Conservation (phyloP, 2,797 vertebrate genomes). For the Manis crassicaudata region DNA sequence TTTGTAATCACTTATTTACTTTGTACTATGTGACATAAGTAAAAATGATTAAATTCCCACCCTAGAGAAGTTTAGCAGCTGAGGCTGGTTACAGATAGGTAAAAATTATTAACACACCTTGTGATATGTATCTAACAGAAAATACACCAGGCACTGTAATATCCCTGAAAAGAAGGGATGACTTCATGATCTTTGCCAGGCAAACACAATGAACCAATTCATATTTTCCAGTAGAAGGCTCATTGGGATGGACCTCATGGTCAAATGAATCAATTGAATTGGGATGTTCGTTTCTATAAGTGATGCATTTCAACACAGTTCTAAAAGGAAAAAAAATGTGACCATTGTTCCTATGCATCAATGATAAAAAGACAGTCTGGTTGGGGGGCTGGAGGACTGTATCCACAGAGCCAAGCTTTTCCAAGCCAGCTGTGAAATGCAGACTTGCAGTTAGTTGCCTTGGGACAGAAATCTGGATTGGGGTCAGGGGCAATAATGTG, state of each 20-base stretch:
- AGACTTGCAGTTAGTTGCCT: background rate
- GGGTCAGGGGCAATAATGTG: background rate
- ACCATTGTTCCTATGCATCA: background rate
- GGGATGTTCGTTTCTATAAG: background rate
- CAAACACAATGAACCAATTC: background rate
- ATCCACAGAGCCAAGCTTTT: background rate
- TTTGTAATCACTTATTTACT: slow-evolving; percentile 16
- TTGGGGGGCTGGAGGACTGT: accelerated
- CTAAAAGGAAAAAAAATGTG: background rate
- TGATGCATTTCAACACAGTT: slow-evolving; percentile 10
- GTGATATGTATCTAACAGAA: background rate
- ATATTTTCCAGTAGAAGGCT: background rate
- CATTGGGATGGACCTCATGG: background rate
- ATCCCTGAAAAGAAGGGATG: background rate
- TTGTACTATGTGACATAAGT: background rate
- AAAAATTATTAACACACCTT: background rate
- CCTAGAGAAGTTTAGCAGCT: background rate
- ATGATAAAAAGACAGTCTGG: background rate
- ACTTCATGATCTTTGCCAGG: background rate
- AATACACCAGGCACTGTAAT: background rate
- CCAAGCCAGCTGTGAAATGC: background rate
- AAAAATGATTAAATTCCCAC: background rate
- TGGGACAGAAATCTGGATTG: background rate
- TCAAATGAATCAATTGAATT: slow-evolving; percentile 18
- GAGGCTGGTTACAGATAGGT: background rate